Percentiles rank a stretch among this genome's conserved stretches.
phyloP scores from a whole-genome alignment of 2,888 invertebrate species.

The Caradrina clavipalpis region DNA sequence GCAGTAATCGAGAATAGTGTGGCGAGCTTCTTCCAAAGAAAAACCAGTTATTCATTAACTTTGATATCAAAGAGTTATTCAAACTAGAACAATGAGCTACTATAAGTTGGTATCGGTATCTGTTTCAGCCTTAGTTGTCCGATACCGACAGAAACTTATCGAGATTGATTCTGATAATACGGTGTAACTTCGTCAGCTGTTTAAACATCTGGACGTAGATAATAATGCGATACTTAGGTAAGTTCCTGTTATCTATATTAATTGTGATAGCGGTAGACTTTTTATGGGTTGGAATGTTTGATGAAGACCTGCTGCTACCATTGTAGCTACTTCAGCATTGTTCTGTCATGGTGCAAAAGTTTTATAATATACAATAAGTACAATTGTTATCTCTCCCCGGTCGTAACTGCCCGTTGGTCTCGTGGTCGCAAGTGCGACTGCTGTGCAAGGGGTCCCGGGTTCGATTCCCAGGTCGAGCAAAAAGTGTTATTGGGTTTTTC shows the following conservation, averaged over 20 bases:
- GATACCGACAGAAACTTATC: slow-evolving; percentile 28
- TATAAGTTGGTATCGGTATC: slow-evolving; percentile 28
- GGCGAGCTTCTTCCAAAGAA: not conserved
- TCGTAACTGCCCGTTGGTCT: too few relatives aligned
- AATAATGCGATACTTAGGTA: slow-evolving; percentile 19
- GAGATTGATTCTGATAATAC: slow-evolving; percentile 27
- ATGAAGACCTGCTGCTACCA: too few relatives aligned
- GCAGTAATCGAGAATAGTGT: not conserved
- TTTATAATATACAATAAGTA: too few relatives aligned
- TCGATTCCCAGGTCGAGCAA: too few relatives aligned
- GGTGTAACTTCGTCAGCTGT: slow-evolving; percentile 41
- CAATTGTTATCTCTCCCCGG: too few relatives aligned
- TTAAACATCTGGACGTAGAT: slow-evolving; percentile 39
- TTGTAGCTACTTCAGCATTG: too few relatives aligned
- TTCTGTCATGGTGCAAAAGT: too few relatives aligned
- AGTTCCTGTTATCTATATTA: not conserved
- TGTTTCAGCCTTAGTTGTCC: slow-evolving; percentile 9
- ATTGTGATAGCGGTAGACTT: not conserved
- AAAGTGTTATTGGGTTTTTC: too few relatives aligned
- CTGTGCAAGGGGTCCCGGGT: too few relatives aligned
- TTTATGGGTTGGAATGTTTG: not conserved
- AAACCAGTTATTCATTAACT: not conserved
- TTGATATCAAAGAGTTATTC: not conserved
- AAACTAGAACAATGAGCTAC: slow-evolving; percentile 10
- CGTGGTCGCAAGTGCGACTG: too few relatives aligned